Percentiles rank a stretch among this genome's conserved stretches.
phyloP scores from a whole-genome alignment of 2,888 invertebrate genomes.

The Dolichomitus sp. region DNA sequence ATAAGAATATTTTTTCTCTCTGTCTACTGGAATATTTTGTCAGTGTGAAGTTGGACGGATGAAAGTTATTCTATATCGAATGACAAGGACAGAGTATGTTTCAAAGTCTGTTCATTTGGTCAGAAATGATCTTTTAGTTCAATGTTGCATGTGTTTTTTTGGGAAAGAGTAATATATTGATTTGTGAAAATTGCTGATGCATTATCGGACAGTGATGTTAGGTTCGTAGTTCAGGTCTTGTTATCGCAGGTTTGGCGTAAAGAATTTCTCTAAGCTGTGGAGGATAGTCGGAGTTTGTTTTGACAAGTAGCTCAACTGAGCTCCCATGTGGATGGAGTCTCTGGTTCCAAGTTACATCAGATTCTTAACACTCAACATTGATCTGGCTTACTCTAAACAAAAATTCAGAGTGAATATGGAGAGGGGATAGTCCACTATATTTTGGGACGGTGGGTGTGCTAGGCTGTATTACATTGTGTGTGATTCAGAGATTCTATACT shows the following conservation, averaged over 20 bases:
- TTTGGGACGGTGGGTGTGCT: not conserved
- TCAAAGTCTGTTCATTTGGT: slow-evolving; percentile 11
- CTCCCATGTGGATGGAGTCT: slow-evolving; percentile 1
- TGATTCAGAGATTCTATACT: not conserved
- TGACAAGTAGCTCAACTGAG: slow-evolving; percentile 34
- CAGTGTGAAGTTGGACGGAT: not conserved
- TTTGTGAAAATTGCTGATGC: not conserved
- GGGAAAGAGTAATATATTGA: not conserved
- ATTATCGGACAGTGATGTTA: not conserved
- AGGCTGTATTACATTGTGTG: not conserved
- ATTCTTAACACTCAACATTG: not conserved
- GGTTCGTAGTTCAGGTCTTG: not conserved
- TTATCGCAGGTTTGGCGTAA: not conserved
- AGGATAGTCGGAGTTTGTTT: slow-evolving; percentile 43
- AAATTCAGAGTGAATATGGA: not conserved
- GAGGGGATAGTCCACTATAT: slow-evolving; percentile 1
- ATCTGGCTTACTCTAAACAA: slow-evolving; percentile 25
- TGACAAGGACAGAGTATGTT: slow-evolving; percentile 18
- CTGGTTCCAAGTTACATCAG: slow-evolving; percentile 22
- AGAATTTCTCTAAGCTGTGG: not conserved
- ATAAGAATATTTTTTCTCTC: not conserved
- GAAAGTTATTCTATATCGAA: not conserved
- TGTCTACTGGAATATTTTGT: not conserved
- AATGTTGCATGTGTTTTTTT: not conserved
- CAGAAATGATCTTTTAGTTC: not conserved